Base-by-base conservation (phyloP, 2,888 invertebrate species). In the Meiosimyza platycephala region DNA sequence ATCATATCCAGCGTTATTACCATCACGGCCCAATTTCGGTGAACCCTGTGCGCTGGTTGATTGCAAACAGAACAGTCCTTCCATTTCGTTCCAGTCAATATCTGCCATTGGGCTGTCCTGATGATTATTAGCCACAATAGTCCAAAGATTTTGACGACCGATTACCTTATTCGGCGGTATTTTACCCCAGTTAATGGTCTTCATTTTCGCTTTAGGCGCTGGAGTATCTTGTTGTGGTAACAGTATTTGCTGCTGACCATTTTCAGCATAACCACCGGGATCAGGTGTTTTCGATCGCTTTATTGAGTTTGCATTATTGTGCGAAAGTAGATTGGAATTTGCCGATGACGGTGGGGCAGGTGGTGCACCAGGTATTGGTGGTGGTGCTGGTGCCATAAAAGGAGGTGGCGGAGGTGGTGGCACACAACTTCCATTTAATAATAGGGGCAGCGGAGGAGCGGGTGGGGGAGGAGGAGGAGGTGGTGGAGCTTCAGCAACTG, bases 101-200 rank as follows among this genome's bases (percentile, higher is more conserved):
- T 94, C 93, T 3, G 94, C 91, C 88, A 94, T 93, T 15, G 94
- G 94, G 1, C 93, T 93, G 3, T 93, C 92, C 82, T 95, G 93
- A 87, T 96, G 95, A 80, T 92, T 93, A 79, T 92, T 91, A 4
- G 96, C 96, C 76, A 97, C 94, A 76, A 94, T 89, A 1, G 95
- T 94, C 98, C 98, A 98, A 81, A 98, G 93, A 85, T 98, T 98
- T 80, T 94, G 92, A 85, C 94, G 94, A 64, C 96, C 96, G 73
- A 96, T 91, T 51, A 97, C 95, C 89, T 95, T 96, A 84, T 93
- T 93, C 83, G 93, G 94, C 52, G 98, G 96, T 81, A 98, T 96
- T 88, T 98, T 98, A 85, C 96, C 95, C 98, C 98, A 99, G 84
- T 98, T 98, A 77, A 98, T 94, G 0, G 97, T 96, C 88, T 97